These are phyloP conservation scores for Philonicus albiceps DNA, from an alignment of 2,888 invertebrate genomes.

Conservation along the genomic window DNA sequence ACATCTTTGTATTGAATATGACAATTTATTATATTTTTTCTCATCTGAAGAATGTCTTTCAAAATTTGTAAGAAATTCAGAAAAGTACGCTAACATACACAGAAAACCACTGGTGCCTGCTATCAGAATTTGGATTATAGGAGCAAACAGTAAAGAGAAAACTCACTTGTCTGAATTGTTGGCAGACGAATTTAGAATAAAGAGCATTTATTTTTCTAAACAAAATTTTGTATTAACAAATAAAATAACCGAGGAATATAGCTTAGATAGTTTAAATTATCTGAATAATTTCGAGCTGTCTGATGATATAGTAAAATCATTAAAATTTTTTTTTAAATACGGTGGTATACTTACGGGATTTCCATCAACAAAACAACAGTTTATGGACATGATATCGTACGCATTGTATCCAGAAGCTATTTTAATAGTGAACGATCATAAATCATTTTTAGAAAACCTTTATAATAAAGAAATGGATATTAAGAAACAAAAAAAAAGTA, in stretches of 20 bases:
- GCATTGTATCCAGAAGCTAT: constrained; percentile 65
- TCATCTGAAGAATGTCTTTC: constrained; percentile 65
- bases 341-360: constrained; percentile 70
- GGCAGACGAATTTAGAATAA: not conserved
- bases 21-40: constrained; percentile 67
- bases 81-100: constrained; percentile 64
- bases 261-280: not conserved
- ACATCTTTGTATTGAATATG: constrained; percentile 65
- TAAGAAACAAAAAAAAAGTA: constrained; percentile 61
- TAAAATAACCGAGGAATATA: not conserved
- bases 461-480: constrained; percentile 62
- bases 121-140: constrained; percentile 68
- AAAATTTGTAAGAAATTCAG: constrained; percentile 65
- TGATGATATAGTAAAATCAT: not conserved
- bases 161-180: constrained; percentile 63
- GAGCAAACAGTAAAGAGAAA: constrained; percentile 66
- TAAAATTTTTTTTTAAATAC: constrained; percentile 48
- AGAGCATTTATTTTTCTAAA: not conserved
- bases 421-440: constrained; percentile 59
- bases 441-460: constrained; percentile 66
- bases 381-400: constrained; percentile 60
- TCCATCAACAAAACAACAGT: constrained; percentile 62
- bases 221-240: not conserved
- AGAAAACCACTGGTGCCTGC: constrained; percentile 65
- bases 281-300: not conserved